Base-by-base conservation (phyloP, 2,113 vertebrate genomes). In the Odontesthes bonariensis region DNA sequence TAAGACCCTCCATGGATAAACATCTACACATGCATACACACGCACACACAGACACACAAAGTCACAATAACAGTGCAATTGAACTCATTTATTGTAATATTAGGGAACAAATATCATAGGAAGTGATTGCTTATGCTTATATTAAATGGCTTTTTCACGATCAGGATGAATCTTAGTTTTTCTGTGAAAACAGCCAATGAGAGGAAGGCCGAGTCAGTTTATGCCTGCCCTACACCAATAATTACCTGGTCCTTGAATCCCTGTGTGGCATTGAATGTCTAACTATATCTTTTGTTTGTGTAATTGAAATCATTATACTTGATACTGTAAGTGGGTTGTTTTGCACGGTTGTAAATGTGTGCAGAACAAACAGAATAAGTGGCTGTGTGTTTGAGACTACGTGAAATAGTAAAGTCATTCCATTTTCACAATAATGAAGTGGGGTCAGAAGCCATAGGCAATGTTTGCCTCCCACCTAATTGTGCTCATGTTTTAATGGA, bases 371-470 rank as follows among this genome's bases (percentile, higher is more conserved):
- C 40, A 58, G 65, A 85, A 75, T 62, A 73, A 81, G 76, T 72
- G 62, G 23, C 64, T 54, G 70, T 68, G 61, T 83, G 60, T 79
- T 73, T 73, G 80, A 69, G 69, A 63, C 70, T 19, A 35, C 72
- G 72, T 56, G 72, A 76, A 53, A 71, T 62, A 76, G 85, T 78
- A 58, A 78, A 79, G 88, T 87, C 63, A 72, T 84, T 73, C 76
- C 77, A 84, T 89, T 91, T 90, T 82, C 85, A 89, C 86, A 82
- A 82, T 91, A 90, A 91, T 91, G 82, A 91, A 89, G 91, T 84
- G 80, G 84, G 91, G 89, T 93, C 87, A 88, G 76, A 88, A 77
- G 84, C 31, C 82, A 71, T 69, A 35, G n/a, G 69, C 77, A 83
- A 74, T 85, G 83, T 88, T 89, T 90, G 87, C 81, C 84, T 91